A percentile compares a stretch with the other conserved stretches of the same genome.
phyloP scores from a whole-genome alignment of 2,888 invertebrate species.

The Ellobium chinense region DNA sequence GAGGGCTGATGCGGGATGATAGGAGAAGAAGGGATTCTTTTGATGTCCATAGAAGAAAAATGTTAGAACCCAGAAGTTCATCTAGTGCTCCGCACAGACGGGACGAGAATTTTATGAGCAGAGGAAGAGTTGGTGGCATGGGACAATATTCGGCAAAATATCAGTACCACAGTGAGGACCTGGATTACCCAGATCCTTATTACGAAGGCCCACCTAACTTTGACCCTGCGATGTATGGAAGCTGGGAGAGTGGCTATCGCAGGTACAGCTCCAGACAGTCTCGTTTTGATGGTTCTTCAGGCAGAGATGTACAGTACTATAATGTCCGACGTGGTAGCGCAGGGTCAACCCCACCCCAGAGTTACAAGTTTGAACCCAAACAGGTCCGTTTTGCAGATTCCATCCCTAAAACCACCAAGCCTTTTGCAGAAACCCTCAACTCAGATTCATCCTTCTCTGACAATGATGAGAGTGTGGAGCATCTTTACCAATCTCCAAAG shows the following conservation, averaged over 20 bases:
- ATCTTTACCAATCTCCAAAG: conserved; percentile 47
- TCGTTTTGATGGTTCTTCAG: neutral
- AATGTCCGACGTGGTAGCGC: neutral
- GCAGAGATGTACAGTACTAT: neutral
- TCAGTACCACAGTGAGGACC: neutral
- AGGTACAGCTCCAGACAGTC: conserved; percentile 1
- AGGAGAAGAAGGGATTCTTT: neutral
- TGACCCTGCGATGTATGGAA: neutral
- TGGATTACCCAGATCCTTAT: neutral
- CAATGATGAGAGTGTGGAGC: conserved; percentile 49
- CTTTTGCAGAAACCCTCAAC: conserved; percentile 27
- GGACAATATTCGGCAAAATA: neutral
- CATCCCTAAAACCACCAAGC: neutral
- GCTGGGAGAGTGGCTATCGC: neutral
- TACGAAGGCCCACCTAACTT: neutral
- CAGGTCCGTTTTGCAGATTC: conserved; percentile 34
- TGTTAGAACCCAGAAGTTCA: neutral
- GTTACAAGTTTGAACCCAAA: conserved; percentile 4
- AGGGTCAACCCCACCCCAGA: neutral
- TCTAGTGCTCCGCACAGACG: neutral
- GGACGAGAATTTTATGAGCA: neutral
- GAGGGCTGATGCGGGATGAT: neutral
- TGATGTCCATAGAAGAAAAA: neutral
- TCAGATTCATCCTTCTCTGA: conserved; percentile 49
- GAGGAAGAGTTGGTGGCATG: neutral